These are phyloP conservation scores for Scaptodrosophila latifasciaeformis DNA, from an alignment of 2,888 invertebrate species.

Conservation along the genomic window DNA sequence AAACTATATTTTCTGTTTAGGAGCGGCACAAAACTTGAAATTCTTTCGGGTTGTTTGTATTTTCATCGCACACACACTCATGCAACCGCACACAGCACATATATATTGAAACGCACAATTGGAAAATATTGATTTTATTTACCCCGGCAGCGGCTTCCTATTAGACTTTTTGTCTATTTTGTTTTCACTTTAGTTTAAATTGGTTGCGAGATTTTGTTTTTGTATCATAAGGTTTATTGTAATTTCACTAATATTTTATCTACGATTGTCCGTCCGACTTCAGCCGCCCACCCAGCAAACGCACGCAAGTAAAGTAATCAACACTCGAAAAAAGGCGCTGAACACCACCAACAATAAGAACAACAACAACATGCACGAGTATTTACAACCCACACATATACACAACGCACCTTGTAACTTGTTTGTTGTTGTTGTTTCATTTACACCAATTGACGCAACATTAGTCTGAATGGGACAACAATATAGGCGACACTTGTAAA, in stretches of 20 bases:
- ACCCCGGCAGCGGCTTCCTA: constrained; percentile 9
- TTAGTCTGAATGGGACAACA: constrained; percentile 52
- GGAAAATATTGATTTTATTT: constrained; percentile 55
- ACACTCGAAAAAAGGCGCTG: constrained; percentile 64
- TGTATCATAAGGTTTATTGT: background rate
- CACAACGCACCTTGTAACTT: constrained; percentile 54
- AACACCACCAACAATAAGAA: constrained; percentile 59
- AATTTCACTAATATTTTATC: background rate
- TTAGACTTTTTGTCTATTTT: background rate
- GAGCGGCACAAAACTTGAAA: constrained; percentile 47
- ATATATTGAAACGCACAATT: constrained; percentile 43
- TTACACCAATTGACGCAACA: constrained; percentile 48
- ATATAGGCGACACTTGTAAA: constrained; percentile 32
- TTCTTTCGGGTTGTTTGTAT: constrained; percentile 29
- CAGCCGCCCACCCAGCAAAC: constrained; percentile 59
- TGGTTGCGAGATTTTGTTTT: background rate
- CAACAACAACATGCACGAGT: constrained; percentile 51
- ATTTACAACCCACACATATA: constrained; percentile 44
- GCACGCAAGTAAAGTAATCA: constrained; percentile 65
- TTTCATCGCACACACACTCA: constrained; percentile 5
- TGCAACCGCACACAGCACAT: background rate
- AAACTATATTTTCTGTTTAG: constrained; percentile 38
- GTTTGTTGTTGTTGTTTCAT: constrained; percentile 68
- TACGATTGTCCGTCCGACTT: constrained; percentile 13
- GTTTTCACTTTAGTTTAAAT: background rate